Base-by-base conservation (phyloP, 2,113 vertebrate species). In the Lampris megalopsis region DNA sequence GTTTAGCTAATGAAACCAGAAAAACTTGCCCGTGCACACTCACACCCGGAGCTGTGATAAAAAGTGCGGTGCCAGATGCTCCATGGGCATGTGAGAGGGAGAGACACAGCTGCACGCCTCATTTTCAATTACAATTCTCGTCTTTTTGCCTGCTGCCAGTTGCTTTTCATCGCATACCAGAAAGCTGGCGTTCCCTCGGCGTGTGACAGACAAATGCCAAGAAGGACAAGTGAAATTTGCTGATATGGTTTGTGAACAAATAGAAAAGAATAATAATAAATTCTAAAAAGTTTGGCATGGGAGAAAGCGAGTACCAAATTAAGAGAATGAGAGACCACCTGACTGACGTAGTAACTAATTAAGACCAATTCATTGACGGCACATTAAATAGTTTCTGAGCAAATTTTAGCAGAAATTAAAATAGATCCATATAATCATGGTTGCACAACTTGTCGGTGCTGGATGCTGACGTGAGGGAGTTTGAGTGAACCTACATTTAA, bases 71-170 rank as follows among this genome's bases (percentile, higher is more conserved):
- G 52, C 40, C 58, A 54, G 52, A 50, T 63, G 53, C 47, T 50
- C 62, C 48, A 35, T 42, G 38, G 13, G 24, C 41, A 58, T 24
- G 49, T 41, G 13, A 43, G 61, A 77, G 61, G 52, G 24, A 37
- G 40, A 7, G 47, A 35, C 68, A 53, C 82, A 75, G 83, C 77
- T 81, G 80, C 59, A 61, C 45, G 35, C 45, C 57, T 80, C 63
- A 61, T 75, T 80, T 73, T 77, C 80, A 76, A 77, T 74, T 82
- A 73, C 42, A 38, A 47, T 9, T 60, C 43, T 54, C 71, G 38
- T 56, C 77, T 61, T 24, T 61, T 10, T 70, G 45, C 58, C 62
- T 24, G 11, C 5, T 48, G 45, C 37, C 56, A 52, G 50, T 52
- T 60, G 49, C 36, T 63, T 48, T 40, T 43, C 42, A 9, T 58